Percentiles rank a stretch among this genome's conserved stretches.
These are phyloP conservation scores for Onychorhynchus coronatus DNA, from an alignment of 2,113 vertebrate genomes.

Conservation along the genomic window DNA sequence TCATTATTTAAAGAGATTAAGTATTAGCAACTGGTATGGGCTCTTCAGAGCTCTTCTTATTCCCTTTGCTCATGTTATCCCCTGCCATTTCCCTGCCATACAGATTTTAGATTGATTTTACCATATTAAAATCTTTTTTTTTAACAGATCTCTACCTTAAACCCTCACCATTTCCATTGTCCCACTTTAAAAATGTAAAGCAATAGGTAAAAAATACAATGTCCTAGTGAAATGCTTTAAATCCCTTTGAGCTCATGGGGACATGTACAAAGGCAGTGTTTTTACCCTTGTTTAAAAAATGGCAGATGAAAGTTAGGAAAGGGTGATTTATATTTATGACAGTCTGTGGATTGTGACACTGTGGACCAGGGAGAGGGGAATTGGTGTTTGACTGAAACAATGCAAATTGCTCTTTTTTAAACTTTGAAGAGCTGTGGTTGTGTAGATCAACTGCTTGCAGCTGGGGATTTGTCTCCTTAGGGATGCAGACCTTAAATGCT, in stretches of 20 bases:
- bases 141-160: slow-evolving; percentile 24
- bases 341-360: not conserved
- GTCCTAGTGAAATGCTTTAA: slow-evolving; percentile 24
- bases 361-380: not conserved
- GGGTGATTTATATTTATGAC: not conserved
- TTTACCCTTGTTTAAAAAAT: slow-evolving; percentile 43
- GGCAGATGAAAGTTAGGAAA: slow-evolving; percentile 13
- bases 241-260: slow-evolving; percentile 3
- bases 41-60: slow-evolving; percentile 81
- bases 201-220: not conserved
- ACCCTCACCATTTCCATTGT: slow-evolving; percentile 63
- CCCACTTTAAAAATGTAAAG: slow-evolving; percentile 60
- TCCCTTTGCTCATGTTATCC: slow-evolving; percentile 83
- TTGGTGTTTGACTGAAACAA: slow-evolving; percentile 2
- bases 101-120: slow-evolving; percentile 79
- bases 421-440: slow-evolving; percentile 26
- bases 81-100: slow-evolving; percentile 71
- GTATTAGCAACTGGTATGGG: slow-evolving; percentile 83
- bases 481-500: slow-evolving; percentile 25
- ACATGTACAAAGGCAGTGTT: not conserved
- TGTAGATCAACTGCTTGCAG: slow-evolving; percentile 28
- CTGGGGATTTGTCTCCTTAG: slow-evolving; percentile 14
- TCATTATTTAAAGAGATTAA: slow-evolving; percentile 99
- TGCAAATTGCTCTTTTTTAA: slow-evolving; percentile 1
- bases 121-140: slow-evolving; percentile 69